Conservation (phyloP, 2,888 invertebrate genomes). For the Bembecia ichneumoniformis region DNA sequence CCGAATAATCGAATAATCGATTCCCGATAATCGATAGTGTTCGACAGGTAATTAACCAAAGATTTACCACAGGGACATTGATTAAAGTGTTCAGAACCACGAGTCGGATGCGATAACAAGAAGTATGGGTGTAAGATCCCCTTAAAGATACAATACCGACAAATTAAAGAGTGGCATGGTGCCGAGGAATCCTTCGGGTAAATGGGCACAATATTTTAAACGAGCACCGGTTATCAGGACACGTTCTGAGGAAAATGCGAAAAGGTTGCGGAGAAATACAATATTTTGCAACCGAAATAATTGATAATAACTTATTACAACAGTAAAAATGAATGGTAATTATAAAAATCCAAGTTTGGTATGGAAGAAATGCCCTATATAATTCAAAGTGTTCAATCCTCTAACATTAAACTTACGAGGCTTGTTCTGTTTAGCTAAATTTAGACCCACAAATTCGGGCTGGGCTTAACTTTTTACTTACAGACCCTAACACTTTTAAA, state of each 20-base stretch:
- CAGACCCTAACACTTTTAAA: no score
- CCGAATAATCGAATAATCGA: not conserved
- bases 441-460: no score
- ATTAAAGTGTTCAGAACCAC: constrained; percentile 11
- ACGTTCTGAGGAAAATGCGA: not conserved
- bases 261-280: not conserved
- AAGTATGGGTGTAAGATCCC: constrained; percentile 9
- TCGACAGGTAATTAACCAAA: constrained; percentile 5
- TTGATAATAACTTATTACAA: no score
- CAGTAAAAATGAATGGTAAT: no score
- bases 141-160: constrained; percentile 7
- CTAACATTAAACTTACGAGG: no score
- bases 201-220: constrained; percentile 1
- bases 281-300: no score
- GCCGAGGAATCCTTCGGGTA: not conserved
- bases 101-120: constrained; percentile 3
- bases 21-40: not conserved
- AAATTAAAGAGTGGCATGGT: constrained; percentile 12
- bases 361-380: no score
- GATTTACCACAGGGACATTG: constrained; percentile 7
- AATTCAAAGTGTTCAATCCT: no score
- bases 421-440: no score
- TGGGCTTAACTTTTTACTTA: no score
- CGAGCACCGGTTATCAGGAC: not conserved
- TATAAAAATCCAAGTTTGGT: no score